Percentiles rank a stretch among this genome's conserved stretches.
phyloP scores from a whole-genome alignment of 2,888 invertebrate species.

The Pogonocherus hispidulus region DNA sequence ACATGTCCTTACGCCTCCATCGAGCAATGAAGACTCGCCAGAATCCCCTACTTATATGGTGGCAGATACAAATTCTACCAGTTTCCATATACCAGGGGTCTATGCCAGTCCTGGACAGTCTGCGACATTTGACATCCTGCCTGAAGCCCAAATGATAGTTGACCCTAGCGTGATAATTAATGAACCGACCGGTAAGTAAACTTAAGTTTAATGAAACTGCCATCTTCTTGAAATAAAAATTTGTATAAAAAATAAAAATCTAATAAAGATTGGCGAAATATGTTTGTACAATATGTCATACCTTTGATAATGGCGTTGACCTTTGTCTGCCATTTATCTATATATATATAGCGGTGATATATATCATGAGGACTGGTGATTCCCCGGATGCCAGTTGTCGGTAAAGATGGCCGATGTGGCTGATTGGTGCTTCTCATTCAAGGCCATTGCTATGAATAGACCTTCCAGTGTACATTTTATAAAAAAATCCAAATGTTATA shows the following conservation, averaged over 20 bases:
- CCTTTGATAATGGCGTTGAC: not conserved
- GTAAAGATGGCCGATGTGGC: not conserved
- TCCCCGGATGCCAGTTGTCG: not conserved
- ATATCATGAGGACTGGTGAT: not conserved
- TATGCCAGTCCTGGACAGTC: conserved; percentile 13
- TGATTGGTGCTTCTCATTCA: not conserved
- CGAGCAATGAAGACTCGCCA: conserved; percentile 62
- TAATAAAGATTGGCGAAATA: too few species aligned
- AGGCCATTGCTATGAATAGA: conserved; percentile 8
- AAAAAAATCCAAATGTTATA: too few species aligned
- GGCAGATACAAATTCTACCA: conserved; percentile 52
- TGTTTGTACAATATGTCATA: too few species aligned
- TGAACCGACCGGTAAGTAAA: not conserved
- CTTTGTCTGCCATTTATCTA: not conserved
- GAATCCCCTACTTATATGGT: conserved; percentile 52
- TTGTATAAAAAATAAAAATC: not conserved
- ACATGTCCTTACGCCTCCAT: conserved; percentile 61
- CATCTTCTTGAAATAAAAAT: not conserved
- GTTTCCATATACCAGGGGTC: conserved; percentile 42
- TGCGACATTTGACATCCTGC: conserved; percentile 7
- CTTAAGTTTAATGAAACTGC: not conserved
- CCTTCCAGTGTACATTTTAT: not conserved
- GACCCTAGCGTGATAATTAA: conserved; percentile 5
- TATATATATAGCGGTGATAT: not conserved
- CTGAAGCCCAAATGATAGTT: not conserved